These are phyloP conservation scores for Mirounga angustirostris DNA, from an alignment of 2,113 vertebrate species.

Conservation along the genomic window DNA sequence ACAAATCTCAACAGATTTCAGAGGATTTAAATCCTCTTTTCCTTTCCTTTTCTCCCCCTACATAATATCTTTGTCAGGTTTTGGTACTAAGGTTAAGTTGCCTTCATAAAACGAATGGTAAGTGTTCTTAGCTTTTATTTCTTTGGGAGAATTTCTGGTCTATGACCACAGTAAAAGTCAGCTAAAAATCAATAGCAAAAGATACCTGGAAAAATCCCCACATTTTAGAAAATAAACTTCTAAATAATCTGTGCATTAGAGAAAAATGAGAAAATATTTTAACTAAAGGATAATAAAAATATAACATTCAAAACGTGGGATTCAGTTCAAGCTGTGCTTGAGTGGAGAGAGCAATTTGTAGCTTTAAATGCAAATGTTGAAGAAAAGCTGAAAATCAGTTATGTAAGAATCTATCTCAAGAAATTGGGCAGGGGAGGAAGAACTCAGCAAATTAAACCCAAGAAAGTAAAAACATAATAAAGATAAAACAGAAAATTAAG, in stretches of 20 bases:
- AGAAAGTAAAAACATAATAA: slow-evolving; percentile 5
- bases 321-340: not conserved
- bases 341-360: not conserved
- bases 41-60: not conserved
- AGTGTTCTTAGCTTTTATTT: not conserved
- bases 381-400: not conserved
- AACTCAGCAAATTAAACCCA: not conserved
- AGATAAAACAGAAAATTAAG: not conserved
- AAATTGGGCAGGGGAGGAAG: not conserved
- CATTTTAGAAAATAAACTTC: not conserved
- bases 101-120: not conserved
- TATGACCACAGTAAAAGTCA: not conserved
- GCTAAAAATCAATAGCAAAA: not conserved
- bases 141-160: not conserved
- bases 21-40: not conserved
- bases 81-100: not conserved
- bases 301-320: not conserved
- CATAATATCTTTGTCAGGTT: not conserved
- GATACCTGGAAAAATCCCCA: not conserved
- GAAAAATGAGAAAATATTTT: not conserved
- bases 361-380: not conserved
- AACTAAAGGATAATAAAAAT: not conserved
- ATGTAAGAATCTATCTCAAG: not conserved
- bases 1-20: not conserved
- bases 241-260: not conserved